A percentile compares a stretch with the other conserved stretches of the same genome.
These are phyloP conservation scores for Aepyceros melampus DNA, from an alignment of 2,113 vertebrate species.

Conservation along the genomic window DNA sequence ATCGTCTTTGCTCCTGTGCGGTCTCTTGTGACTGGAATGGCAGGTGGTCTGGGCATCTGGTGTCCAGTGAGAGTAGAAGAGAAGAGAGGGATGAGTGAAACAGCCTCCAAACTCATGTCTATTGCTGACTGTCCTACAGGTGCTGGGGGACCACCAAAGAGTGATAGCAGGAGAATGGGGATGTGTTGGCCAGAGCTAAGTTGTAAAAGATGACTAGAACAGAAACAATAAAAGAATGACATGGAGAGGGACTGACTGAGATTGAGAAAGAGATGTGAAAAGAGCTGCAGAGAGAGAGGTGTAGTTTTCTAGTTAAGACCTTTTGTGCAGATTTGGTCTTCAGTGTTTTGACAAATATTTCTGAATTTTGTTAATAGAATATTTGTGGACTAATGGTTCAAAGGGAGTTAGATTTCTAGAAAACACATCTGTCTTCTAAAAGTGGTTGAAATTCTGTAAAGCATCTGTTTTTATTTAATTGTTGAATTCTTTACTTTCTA, in stretches of 20 bases:
- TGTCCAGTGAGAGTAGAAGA: accelerated
- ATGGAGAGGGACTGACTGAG: neutral
- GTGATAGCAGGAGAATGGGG: neutral
- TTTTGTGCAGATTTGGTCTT: neutral
- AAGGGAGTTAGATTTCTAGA: neutral
- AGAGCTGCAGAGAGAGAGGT: neutral
- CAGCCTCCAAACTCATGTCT: too few relatives aligned
- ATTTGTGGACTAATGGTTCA: neutral
- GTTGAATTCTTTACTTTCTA: neutral
- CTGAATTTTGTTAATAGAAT: neutral
- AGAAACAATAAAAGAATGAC: neutral
- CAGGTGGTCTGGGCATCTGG: neutral
- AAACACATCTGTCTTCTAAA: neutral
- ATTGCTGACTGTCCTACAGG: neutral
- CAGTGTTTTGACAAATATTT: neutral
- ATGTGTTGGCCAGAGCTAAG: neutral
- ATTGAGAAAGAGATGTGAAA: neutral
- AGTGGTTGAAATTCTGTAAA: neutral
- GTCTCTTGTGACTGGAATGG: neutral
- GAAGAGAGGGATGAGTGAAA: accelerated
- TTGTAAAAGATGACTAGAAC: neutral
- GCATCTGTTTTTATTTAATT: neutral
- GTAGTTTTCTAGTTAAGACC: neutral
- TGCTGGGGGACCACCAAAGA: accelerated
- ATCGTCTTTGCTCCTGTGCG: neutral